A percentile compares a stretch with the other conserved stretches of the same genome.
Evolutionary conservation across 2,113 vertebrate species (phyloP).

Genomic region (Sterrhoptilus dennistouni): DNA sequence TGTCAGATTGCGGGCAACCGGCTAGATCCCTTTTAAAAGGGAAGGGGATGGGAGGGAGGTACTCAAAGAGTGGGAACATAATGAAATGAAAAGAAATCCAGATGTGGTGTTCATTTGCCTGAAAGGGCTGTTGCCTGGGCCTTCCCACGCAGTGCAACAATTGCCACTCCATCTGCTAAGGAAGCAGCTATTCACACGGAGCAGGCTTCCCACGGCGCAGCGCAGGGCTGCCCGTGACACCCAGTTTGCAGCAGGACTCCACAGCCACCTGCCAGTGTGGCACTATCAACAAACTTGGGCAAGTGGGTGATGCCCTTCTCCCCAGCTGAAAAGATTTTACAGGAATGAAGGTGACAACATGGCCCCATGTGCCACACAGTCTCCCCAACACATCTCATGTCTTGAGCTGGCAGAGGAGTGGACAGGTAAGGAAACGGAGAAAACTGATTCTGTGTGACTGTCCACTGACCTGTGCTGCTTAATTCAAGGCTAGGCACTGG

Average conservation of each 20-base stretch:
- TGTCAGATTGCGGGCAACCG: neutral
- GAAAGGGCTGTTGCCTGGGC: neutral
- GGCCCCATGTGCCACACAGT: neutral
- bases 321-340: neutral
- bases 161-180: neutral
- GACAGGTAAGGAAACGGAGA: neutral
- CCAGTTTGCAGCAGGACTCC: neutral
- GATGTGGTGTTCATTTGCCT: neutral
- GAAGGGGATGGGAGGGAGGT: neutral
- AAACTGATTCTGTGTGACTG: neutral
- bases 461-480: neutral
- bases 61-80: neutral
- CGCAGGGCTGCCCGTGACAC: fast-evolving
- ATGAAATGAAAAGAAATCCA: slow-evolving; percentile 28
- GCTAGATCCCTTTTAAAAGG: neutral
- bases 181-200: neutral
- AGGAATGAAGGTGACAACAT: fast-evolving
- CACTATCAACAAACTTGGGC: neutral
- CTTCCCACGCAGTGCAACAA: neutral
- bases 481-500: neutral
- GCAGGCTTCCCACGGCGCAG: neutral
- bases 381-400: fast-evolving
- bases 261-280: neutral
- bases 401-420: neutral
- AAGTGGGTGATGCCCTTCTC: neutral